Evolutionary conservation across 2,888 invertebrate species (phyloP).

Genomic region (Apotomis betuletana): DNA sequence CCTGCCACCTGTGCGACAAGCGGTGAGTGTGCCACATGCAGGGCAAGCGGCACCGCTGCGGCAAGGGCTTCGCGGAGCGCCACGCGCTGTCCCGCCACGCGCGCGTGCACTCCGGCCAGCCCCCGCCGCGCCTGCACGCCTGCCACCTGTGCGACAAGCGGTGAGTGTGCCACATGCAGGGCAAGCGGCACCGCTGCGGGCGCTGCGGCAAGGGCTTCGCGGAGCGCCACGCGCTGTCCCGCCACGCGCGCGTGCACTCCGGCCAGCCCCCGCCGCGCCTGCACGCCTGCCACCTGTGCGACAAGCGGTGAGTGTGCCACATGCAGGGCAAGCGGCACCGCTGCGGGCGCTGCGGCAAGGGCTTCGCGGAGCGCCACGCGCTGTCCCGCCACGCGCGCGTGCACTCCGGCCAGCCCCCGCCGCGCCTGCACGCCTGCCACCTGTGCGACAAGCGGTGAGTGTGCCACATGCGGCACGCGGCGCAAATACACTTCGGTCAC

Average conservation of each 20-base stretch:
- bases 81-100: conserved; percentile 79
- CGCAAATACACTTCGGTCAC: too few relatives aligned
- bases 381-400: conserved; percentile 78
- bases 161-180: too few relatives aligned
- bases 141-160: conserved; percentile 68
- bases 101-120: conserved; percentile 80
- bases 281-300: conserved; percentile 73
- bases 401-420: conserved; percentile 77
- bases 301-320: conserved; percentile 53
- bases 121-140: conserved; percentile 71
- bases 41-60: too few relatives aligned
- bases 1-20: conserved; percentile 68
- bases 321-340: conserved; percentile 77
- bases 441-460: conserved; percentile 55
- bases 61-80: conserved; percentile 79
- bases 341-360: conserved; percentile 77
- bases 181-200: too few relatives aligned
- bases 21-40: not conserved
- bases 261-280: conserved; percentile 77
- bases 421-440: conserved; percentile 76
- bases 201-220: conserved; percentile 79
- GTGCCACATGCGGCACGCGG: not conserved
- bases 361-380: conserved; percentile 81
- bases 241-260: conserved; percentile 81
- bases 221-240: conserved; percentile 78